Percentiles rank a stretch among this genome's conserved stretches.
phyloP scores from a whole-genome alignment of 2,113 vertebrate genomes.

The Rhynchopsitta pachyrhyncha region DNA sequence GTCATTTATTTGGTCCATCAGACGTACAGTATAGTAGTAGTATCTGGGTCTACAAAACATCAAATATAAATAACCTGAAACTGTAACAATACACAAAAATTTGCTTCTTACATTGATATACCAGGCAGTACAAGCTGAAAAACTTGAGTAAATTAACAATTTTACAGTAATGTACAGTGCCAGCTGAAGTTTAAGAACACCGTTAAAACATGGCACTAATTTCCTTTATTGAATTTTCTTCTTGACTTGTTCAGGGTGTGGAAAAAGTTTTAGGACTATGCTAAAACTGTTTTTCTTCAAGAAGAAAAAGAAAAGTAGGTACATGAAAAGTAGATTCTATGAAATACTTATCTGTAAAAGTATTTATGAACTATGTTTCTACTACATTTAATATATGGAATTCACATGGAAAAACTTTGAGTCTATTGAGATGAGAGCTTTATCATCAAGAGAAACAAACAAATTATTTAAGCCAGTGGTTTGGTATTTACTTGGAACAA shows the following conservation, averaged over 20 bases:
- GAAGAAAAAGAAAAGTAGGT: conserved; percentile 63
- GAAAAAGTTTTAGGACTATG: conserved; percentile 76
- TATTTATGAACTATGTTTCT: conserved; percentile 63
- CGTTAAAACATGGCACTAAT: conserved; percentile 68
- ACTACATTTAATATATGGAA: conserved; percentile 59
- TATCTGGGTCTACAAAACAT: conserved; percentile 84
- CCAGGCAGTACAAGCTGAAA: conserved; percentile 80
- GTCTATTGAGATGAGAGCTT: conserved; percentile 59
- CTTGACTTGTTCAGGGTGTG: conserved; percentile 75
- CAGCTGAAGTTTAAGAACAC: conserved; percentile 68
- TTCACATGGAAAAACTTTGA: conserved; percentile 42
- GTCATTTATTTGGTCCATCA: conserved; percentile 85
- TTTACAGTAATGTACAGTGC: conserved; percentile 83
- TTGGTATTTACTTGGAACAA: conserved; percentile 54
- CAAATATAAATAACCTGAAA: conserved; percentile 88
- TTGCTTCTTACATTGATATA: conserved; percentile 77
- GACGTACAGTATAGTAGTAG: conserved; percentile 77
- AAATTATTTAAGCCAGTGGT: conserved; percentile 29
- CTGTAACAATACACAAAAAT: conserved; percentile 84
- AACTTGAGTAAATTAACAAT: conserved; percentile 78
- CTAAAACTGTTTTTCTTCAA: conserved; percentile 68
- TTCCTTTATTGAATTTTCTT: conserved; percentile 44
- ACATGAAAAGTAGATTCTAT: too few relatives aligned
- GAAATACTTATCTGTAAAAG: conserved; percentile 62
- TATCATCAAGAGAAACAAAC: conserved; percentile 52